Conservation (phyloP, 1,140 invertebrate species). For the Dufourea novaeangliae region DNA sequence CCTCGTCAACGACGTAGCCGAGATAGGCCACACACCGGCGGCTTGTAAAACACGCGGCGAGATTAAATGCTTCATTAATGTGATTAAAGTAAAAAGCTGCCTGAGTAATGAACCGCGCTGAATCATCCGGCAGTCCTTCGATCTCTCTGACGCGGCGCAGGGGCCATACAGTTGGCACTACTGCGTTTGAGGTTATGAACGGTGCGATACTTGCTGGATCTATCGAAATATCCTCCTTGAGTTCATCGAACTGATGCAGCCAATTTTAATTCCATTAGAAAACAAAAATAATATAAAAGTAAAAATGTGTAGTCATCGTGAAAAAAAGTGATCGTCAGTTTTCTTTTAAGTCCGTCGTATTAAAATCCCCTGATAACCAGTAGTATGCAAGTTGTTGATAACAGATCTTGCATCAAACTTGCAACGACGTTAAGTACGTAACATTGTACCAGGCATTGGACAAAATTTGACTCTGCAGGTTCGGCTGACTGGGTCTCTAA, state of each 20-base stretch:
- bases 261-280: no score
- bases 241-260: neutral
- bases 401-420: no score
- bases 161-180: neutral
- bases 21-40: slow-evolving; percentile 77
- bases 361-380: neutral
- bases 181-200: neutral
- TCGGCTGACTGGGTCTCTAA: no score
- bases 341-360: neutral
- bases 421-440: no score
- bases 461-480: no score
- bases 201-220: neutral
- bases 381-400: no score
- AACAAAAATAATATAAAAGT: no score
- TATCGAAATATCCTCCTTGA: no score
- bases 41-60: slow-evolving; percentile 80
- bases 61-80: slow-evolving; percentile 82
- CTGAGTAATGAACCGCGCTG: slow-evolving; percentile 78
- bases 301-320: no score
- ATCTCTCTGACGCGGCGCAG: neutral
- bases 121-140: slow-evolving; percentile 72
- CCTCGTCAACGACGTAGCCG: slow-evolving; percentile 73
- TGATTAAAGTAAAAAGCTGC: slow-evolving; percentile 82
- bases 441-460: no score
- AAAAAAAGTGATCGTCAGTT: no score